Percentiles rank a stretch among this genome's conserved stretches.
phyloP scores from a whole-genome alignment of 1,140 invertebrate species.

The Orchestia grillus region DNA sequence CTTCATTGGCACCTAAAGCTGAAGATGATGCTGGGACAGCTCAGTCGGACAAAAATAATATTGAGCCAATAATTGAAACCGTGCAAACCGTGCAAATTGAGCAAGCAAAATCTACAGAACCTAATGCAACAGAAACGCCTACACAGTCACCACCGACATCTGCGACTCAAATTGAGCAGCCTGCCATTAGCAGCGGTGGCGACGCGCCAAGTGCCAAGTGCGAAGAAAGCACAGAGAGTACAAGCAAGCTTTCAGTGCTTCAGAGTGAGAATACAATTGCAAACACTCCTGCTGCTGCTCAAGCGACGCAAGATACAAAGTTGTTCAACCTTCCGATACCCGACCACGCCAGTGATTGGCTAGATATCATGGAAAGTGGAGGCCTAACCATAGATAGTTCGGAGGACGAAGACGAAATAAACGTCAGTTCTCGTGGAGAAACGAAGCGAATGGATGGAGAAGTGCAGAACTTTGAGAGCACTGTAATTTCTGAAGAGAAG shows the following conservation, averaged over 20 bases:
- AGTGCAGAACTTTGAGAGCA: not conserved
- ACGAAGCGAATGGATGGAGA: not conserved
- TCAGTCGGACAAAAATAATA: not conserved
- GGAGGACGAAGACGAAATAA: slow-evolving; percentile 52
- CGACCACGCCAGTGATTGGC: slow-evolving; percentile 66
- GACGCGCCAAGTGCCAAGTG: not conserved
- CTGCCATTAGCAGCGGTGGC: not conserved
- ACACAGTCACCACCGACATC: not conserved
- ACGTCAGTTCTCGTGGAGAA: not conserved
- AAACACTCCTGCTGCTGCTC: not conserved
- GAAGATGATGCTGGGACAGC: not conserved
- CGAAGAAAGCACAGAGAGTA: slow-evolving; percentile 12
- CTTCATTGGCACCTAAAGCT: not conserved
- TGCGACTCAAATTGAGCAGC: slow-evolving; percentile 4
- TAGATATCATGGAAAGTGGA: slow-evolving; percentile 64
- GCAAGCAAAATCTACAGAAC: not conserved
- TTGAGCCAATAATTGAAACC: not conserved
- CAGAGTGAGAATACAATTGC: not conserved
- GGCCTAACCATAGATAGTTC: slow-evolving; percentile 62
- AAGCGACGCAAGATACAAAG: slow-evolving; percentile 33
- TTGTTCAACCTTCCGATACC: slow-evolving; percentile 61
- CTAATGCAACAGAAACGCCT: not conserved
- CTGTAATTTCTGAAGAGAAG: not conserved
- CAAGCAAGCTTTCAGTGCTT: not conserved
- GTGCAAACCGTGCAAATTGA: not conserved